These are phyloP conservation scores for Otis tarda DNA, from an alignment of 2,113 vertebrate genomes.

Conservation along the genomic window DNA sequence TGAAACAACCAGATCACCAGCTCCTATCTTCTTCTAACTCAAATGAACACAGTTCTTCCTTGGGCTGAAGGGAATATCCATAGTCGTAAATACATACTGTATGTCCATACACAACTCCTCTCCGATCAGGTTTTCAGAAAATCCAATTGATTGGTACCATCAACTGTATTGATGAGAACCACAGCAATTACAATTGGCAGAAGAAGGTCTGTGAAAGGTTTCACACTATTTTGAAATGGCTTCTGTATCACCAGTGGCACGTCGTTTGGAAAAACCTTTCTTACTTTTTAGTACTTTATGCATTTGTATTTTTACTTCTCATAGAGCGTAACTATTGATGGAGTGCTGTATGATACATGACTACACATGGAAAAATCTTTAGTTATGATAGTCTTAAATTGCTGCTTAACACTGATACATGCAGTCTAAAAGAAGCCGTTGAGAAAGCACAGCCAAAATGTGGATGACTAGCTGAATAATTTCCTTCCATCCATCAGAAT, in stretches of 20 bases:
- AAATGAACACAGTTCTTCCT: not conserved
- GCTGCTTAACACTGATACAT: not conserved
- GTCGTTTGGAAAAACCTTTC: not conserved
- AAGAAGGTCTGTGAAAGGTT: not conserved
- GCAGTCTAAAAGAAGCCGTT: not conserved
- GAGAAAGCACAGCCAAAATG: slow-evolving; percentile 11
- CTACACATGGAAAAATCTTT: not conserved
- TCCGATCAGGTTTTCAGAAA: not conserved
- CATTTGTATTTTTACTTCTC: not conserved
- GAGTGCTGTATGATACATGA: not conserved
- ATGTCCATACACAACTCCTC: not conserved
- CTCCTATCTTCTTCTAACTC: not conserved
- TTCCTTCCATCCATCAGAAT: slow-evolving; percentile 59
- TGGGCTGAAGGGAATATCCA: not conserved
- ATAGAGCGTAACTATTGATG: not conserved
- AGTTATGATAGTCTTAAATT: not conserved
- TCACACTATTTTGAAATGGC: not conserved
- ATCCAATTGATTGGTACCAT: not conserved
- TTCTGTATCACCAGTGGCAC: not conserved
- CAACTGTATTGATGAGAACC: not conserved
- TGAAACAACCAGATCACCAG: not conserved
- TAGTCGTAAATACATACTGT: not conserved
- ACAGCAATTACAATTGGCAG: not conserved
- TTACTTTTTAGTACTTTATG: not conserved
- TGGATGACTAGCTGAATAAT: slow-evolving; percentile 53